Evolutionary conservation across 1,140 invertebrate genomes (phyloP).

Genomic region (Leucophenga varia): DNA sequence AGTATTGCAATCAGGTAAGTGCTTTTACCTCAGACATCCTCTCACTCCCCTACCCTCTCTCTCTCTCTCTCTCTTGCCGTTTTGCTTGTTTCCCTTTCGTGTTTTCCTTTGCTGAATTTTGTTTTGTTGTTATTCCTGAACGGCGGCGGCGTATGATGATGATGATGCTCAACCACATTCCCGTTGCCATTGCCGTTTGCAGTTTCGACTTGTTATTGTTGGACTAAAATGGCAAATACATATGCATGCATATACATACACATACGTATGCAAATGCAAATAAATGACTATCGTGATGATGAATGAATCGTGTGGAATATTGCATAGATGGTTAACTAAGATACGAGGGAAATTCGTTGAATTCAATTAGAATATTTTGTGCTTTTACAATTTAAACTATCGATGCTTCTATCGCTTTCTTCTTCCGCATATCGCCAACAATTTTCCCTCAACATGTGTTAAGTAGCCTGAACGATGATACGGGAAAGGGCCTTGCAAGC

Average conservation of each 20-base stretch:
- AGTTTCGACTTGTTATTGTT: slow-evolving; percentile 16
- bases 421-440: too few species aligned
- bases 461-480: slow-evolving; percentile 3
- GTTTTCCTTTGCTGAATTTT: too few species aligned
- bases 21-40: too few species aligned
- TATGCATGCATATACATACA: too few species aligned
- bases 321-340: neutral
- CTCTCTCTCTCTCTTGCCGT: slow-evolving; percentile 8
- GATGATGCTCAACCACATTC: too few species aligned
- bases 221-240: slow-evolving; percentile 29
- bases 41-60: too few species aligned
- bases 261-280: slow-evolving; percentile 7
- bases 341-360: neutral
- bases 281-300: neutral
- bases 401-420: neutral
- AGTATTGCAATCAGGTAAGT: slow-evolving; percentile 81
- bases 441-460: slow-evolving; percentile 2
- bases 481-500: slow-evolving; percentile 2
- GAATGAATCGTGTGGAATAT: slow-evolving; percentile 14
- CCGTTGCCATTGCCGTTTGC: too few species aligned
- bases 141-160: too few species aligned
- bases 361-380: neutral
- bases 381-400: neutral
- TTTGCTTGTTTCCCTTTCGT: too few species aligned
- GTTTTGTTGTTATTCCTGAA: too few species aligned